phyloP scores from a whole-genome alignment of 2,113 vertebrate genomes.

The Notarius lentiginosus region DNA sequence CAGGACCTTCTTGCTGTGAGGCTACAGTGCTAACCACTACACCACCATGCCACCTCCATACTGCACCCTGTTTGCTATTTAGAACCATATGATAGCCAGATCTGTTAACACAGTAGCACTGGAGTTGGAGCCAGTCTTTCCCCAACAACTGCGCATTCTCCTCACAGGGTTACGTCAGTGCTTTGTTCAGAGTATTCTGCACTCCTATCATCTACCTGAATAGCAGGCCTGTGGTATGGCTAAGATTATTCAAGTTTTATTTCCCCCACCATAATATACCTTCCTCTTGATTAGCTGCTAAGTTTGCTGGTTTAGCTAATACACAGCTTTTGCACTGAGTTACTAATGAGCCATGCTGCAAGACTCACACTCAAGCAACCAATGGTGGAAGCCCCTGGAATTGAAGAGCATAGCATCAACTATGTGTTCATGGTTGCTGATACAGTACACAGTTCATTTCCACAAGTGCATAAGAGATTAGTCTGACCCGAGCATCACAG shows the following conservation, averaged over 20 bases:
- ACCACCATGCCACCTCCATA: too few species aligned
- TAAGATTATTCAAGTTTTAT: not conserved
- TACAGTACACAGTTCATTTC: not conserved
- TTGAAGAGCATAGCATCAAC: not conserved
- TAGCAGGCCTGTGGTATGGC: not conserved
- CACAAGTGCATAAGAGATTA: not conserved
- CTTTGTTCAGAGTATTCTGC: not conserved
- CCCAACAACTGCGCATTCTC: not conserved
- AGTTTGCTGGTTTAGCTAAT: not conserved
- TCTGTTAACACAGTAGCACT: not conserved
- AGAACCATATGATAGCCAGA: not conserved
- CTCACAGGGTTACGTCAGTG: not conserved
- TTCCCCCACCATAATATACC: not conserved
- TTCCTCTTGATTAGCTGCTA: not conserved
- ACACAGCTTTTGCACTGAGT: not conserved
- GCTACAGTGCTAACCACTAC: too few species aligned
- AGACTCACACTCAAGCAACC: not conserved
- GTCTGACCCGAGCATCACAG: not conserved
- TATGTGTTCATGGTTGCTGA: not conserved
- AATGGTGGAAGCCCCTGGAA: not conserved
- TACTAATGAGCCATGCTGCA: not conserved
- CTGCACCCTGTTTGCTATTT: not conserved
- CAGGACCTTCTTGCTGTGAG: too few species aligned
- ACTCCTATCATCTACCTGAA: not conserved
- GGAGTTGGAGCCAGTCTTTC: not conserved